These are phyloP conservation scores for Rafetus swinhoei DNA, from an alignment of 2,113 vertebrate species.

Conservation along the genomic window DNA sequence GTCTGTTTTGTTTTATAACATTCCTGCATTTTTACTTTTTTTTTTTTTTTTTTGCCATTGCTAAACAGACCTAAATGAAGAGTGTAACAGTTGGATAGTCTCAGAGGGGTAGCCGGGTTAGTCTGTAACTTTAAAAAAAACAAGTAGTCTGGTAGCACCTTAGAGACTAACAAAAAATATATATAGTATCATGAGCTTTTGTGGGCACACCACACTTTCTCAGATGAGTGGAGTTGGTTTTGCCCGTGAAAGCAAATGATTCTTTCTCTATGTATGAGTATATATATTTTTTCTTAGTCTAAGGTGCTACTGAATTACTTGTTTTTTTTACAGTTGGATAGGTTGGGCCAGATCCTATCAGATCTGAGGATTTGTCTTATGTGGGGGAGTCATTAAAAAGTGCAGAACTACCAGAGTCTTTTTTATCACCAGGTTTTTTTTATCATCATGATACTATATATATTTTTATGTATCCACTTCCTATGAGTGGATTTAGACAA, in stretches of 20 bases:
- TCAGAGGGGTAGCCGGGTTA: too few relatives aligned
- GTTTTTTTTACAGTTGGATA: neutral
- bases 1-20: neutral
- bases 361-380: neutral
- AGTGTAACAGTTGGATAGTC: neutral
- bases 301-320: too few relatives aligned
- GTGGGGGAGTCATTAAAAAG: neutral
- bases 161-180: too few relatives aligned
- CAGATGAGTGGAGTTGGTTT: too few relatives aligned
- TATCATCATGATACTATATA: neutral
- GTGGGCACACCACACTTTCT: too few relatives aligned
- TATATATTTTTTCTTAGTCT: too few relatives aligned
- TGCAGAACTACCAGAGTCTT: neutral
- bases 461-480: neutral
- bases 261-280: too few relatives aligned
- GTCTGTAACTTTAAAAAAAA: too few relatives aligned
- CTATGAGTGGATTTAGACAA: neutral
- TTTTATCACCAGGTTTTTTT: neutral
- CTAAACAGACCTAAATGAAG: neutral
- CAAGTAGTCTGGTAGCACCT: too few relatives aligned
- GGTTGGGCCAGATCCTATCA: neutral
- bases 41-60: neutral
- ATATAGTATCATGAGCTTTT: too few relatives aligned
- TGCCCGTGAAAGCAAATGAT: too few relatives aligned
- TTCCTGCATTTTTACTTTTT: neutral